Evolutionary conservation across 2,888 invertebrate species (phyloP).

Genomic region (Tineola bisselliella): DNA sequence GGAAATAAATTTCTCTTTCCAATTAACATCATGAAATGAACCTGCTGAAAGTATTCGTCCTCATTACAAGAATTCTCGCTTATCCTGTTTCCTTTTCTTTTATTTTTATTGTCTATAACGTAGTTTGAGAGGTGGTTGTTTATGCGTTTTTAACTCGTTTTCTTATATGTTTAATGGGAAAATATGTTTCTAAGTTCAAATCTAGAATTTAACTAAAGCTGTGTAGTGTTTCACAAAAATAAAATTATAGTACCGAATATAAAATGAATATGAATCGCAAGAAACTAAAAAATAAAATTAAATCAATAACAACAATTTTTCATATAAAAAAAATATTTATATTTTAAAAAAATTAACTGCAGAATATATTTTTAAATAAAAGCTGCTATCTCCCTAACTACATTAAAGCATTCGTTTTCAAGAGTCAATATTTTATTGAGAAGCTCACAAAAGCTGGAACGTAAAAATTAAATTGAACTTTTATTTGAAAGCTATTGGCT

Average conservation of each 20-base stretch:
- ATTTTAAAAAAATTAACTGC: too few species aligned
- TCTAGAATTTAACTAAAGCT: too few species aligned
- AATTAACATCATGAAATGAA: not conserved
- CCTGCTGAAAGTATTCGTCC: not conserved
- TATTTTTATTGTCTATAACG: not conserved
- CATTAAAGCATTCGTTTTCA: not conserved
- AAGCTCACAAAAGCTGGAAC: not conserved
- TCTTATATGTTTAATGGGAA: too few species aligned
- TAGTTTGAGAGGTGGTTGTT: not conserved
- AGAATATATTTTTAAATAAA: too few species aligned
- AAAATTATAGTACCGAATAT: too few species aligned
- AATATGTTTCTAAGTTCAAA: too few species aligned
- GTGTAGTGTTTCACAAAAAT: too few species aligned
- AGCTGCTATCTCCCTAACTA: not conserved
- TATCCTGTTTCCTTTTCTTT: conserved; percentile 2
- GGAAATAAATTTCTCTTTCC: not conserved
- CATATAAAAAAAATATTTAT: too few species aligned
- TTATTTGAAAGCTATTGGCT: not conserved
- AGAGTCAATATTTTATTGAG: conserved; percentile 1
- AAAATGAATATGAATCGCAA: too few species aligned
- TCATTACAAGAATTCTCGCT: conserved; percentile 10
- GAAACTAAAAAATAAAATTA: too few species aligned
- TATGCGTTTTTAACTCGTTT: too few species aligned
- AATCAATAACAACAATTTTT: too few species aligned
- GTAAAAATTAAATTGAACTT: conserved; percentile 3